phyloP scores from a whole-genome alignment of 2,888 invertebrate genomes.

The Athripsodes cinereus region DNA sequence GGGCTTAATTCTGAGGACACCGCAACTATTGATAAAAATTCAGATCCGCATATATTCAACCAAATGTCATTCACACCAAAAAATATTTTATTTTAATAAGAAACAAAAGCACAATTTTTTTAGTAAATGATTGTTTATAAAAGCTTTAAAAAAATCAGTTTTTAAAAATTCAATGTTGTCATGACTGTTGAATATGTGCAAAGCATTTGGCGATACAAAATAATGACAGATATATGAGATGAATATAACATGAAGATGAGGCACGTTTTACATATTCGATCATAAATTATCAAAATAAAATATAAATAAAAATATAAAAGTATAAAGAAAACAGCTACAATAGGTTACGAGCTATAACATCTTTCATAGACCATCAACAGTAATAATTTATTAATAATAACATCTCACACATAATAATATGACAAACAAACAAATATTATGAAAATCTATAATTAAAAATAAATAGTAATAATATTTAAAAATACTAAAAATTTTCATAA shows the following conservation, averaged over 20 bases:
- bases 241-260: constrained; percentile 10
- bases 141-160: no score
- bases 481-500: no score
- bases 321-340: constrained; percentile 9
- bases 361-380: constrained; percentile 14
- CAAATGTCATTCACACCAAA: not conserved
- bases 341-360: constrained; percentile 22
- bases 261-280: constrained; percentile 10
- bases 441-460: constrained; percentile 13
- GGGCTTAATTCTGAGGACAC: constrained; percentile 1
- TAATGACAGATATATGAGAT: constrained; percentile 10
- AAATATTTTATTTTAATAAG: not conserved
- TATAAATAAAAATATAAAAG: not conserved
- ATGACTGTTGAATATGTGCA: constrained; percentile 4
- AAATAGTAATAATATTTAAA: not conserved
- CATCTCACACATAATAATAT: constrained; percentile 19
- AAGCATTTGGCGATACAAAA: constrained; percentile 8
- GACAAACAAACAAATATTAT: constrained; percentile 8
- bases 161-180: not conserved
- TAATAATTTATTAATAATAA: constrained; percentile 12
- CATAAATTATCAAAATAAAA: constrained; percentile 10
- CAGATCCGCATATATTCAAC: constrained; percentile 9
- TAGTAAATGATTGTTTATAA: no score
- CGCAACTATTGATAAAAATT: not conserved
- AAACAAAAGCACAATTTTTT: no score